A percentile compares a stretch with the other conserved stretches of the same genome.
These are phyloP conservation scores for Alca torda DNA, from an alignment of 2,797 vertebrate species.

Conservation along the genomic window DNA sequence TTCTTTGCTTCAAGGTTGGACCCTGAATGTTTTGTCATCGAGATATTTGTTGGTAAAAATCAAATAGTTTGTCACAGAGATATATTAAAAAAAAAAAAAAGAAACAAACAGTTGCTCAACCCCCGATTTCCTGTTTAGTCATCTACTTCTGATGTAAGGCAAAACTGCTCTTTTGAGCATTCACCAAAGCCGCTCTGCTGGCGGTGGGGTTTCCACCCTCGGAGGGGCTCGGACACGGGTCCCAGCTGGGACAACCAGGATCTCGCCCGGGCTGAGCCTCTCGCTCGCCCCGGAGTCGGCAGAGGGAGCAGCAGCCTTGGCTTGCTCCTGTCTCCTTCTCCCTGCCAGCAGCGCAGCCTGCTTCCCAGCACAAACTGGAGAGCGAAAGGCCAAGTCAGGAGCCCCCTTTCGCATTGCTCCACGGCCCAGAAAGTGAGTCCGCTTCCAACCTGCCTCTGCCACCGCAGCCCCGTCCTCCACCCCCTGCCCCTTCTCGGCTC, in stretches of 20 bases:
- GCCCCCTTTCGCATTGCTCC: accelerated
- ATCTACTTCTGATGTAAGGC: neutral
- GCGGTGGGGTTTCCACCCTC: neutral
- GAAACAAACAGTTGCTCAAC: neutral
- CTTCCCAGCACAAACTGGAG: neutral
- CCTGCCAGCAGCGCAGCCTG: accelerated
- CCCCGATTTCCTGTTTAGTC: neutral
- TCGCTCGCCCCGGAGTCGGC: neutral
- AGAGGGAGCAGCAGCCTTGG: slow-evolving; percentile 44
- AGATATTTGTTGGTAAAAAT: neutral
- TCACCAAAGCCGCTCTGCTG: neutral
- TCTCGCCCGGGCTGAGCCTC: accelerated
- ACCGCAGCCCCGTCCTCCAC: neutral
- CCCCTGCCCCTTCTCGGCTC: accelerated
- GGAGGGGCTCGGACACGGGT: neutral
- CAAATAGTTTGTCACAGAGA: neutral
- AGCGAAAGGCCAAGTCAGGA: neutral
- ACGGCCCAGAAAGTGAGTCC: accelerated
- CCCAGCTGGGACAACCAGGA: neutral
- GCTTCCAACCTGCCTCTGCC: neutral
- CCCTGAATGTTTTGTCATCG: neutral
- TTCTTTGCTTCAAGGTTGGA: neutral
- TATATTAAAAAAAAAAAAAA: neutral
- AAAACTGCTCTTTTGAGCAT: neutral
- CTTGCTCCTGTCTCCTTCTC: neutral